These are phyloP conservation scores for Elgaria multicarinata DNA, from an alignment of 2,113 vertebrate genomes.

Conservation along the genomic window DNA sequence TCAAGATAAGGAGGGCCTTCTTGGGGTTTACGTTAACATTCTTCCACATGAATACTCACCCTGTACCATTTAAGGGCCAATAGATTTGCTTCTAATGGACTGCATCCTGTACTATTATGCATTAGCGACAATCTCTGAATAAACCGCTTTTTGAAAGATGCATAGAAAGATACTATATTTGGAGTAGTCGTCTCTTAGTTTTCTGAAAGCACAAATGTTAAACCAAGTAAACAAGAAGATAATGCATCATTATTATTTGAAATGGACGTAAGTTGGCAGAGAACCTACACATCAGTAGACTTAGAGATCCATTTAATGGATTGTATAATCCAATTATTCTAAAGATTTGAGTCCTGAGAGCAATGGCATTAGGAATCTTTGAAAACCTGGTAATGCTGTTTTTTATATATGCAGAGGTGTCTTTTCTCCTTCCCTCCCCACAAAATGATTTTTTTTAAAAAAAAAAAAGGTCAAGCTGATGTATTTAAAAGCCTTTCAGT, in stretches of 20 bases:
- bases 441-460: background rate
- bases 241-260: background rate
- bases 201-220: constrained; percentile 11
- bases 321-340: background rate
- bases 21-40: background rate
- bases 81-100: background rate
- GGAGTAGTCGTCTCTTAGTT: background rate
- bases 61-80: background rate
- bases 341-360: background rate
- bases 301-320: background rate
- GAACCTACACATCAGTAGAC: background rate
- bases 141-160: background rate
- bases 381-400: background rate
- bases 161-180: background rate
- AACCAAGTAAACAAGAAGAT: constrained; percentile 35
- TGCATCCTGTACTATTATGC: background rate
- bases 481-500: background rate
- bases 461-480: background rate
- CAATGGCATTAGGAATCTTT: background rate
- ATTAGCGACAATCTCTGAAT: background rate
- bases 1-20: background rate
- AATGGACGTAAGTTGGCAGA: background rate
- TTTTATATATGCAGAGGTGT: background rate
- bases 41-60: background rate
- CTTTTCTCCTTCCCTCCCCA: background rate